Evolutionary conservation across 2,113 vertebrate genomes (phyloP), one percentile per base, ranked within the genome.

Genomic region (Rhodinocichla rosea): DNA sequence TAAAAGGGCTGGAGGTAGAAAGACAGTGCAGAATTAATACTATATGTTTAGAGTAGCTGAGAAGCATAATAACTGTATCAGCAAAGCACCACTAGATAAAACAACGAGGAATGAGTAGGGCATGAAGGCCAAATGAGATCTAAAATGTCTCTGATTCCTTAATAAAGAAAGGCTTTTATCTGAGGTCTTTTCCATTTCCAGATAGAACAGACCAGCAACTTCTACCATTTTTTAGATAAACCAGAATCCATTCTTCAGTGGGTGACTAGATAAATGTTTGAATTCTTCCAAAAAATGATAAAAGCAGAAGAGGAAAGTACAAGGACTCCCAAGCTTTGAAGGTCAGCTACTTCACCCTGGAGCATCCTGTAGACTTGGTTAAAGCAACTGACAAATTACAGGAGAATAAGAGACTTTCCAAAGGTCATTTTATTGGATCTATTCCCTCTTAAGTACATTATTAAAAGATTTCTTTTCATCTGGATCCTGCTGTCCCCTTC

Each of bases 161-260:
- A 88, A 81, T 93, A 86, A 96, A 91, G 74, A 42, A 27, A 96
- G 37, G 21, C 63, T 96, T 93, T 96, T 95, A 95, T 95, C 95
- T 92, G 68, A 95, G 78, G 84, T 92, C 63, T 93, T 96, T 97
- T 93, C 92, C 87, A 95, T 94, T 96, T 95, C 79, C 88, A 91
- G 87, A 93, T 77, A 95, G 78, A 94, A 91, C 55, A 74, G 71
- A 70, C 42, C 71, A 92, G 85, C 71, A 95, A 94, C 90, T 96
- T 92, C 89, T 93, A 94, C 67, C 68, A 83, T 94, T 90, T 94
- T 86, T 88, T 93, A 96, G 92, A 96, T 95, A 96, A 96, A 96
- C 83, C 40, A 75, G 65, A 74, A 95, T 55, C 83, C 80, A 94
- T 92, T 95, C 88, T 84, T 95, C 86, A 93, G 44, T 45, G 44